Conservation (phyloP, 2,113 vertebrate genomes). For the Solenodon paradoxus region DNA sequence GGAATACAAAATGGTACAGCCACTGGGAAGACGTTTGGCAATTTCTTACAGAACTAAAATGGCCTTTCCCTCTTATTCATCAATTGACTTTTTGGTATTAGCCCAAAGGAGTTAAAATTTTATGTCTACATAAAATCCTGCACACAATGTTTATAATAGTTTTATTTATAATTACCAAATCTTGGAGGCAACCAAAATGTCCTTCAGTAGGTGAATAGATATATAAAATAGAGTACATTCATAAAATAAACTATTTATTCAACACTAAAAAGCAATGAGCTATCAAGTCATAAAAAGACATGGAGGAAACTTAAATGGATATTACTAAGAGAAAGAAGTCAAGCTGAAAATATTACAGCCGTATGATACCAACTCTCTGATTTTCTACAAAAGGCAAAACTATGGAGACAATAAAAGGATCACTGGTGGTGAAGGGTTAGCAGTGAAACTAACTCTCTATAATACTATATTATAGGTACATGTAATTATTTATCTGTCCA, state of each 20-base stretch:
- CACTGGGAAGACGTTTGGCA: neutral
- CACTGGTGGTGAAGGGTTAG: neutral
- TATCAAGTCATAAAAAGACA: neutral
- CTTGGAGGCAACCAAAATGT: neutral
- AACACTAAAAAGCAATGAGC: neutral
- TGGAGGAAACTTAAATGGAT: neutral
- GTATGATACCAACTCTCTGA: neutral
- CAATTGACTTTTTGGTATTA: neutral
- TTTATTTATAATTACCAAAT: neutral
- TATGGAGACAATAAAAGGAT: neutral
- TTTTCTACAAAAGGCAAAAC: neutral
- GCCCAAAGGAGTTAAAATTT: neutral
- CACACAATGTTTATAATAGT: neutral
- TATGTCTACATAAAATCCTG: neutral
- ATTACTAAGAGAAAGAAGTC: neutral
- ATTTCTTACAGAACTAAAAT: neutral
- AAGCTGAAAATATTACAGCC: neutral
- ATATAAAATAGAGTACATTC: neutral
- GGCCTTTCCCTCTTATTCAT: neutral
- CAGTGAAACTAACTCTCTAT: neutral
- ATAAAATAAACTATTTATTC: neutral
- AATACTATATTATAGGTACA: neutral
- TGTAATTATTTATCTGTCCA: neutral
- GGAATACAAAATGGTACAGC: neutral
- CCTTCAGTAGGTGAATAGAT: neutral